These are phyloP conservation scores for Actias luna DNA, from an alignment of 2,888 invertebrate species.

Conservation along the genomic window DNA sequence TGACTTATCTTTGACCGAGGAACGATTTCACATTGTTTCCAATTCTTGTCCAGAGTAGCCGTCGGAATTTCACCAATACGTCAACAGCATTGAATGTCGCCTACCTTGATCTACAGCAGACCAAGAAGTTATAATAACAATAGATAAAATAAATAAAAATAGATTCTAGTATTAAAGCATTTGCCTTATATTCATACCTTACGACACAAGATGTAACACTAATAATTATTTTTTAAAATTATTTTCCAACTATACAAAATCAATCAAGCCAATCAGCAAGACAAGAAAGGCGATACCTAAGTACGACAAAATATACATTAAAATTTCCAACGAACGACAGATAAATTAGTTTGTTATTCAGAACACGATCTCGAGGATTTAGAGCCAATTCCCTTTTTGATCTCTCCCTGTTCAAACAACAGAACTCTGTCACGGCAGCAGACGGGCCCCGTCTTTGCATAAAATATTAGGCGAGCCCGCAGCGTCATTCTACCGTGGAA, in stretches of 20 bases:
- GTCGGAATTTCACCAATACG: too few relatives aligned
- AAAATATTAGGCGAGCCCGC: slow-evolving; percentile 58
- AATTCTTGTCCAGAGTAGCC: too few relatives aligned
- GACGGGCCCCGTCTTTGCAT: slow-evolving; percentile 69
- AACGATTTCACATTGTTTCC: too few relatives aligned
- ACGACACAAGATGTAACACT: too few relatives aligned
- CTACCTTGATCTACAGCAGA: too few relatives aligned
- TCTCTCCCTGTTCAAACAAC: slow-evolving; percentile 71
- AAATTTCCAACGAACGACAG: slow-evolving; percentile 52
- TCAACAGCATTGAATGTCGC: too few relatives aligned
- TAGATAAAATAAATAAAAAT: too few relatives aligned
- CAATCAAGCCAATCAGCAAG: neutral
- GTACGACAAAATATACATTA: slow-evolving; percentile 44
- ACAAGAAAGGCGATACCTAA: slow-evolving; percentile 4
- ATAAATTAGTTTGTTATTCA: slow-evolving; percentile 75
- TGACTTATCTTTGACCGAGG: too few relatives aligned
- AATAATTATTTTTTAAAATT: neutral
- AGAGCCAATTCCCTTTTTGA: slow-evolving; percentile 77
- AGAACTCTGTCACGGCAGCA: slow-evolving; percentile 61
- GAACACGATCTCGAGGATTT: slow-evolving; percentile 66
- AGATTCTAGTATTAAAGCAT: too few relatives aligned
- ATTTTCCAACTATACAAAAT: neutral
- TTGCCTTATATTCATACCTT: too few relatives aligned
- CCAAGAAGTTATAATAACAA: too few relatives aligned
- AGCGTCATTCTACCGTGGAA: slow-evolving; percentile 9